Percentiles rank a stretch among this genome's conserved stretches.
phyloP scores from a whole-genome alignment of 2,113 vertebrate genomes.

The Rhinolophus ferrumequinum region DNA sequence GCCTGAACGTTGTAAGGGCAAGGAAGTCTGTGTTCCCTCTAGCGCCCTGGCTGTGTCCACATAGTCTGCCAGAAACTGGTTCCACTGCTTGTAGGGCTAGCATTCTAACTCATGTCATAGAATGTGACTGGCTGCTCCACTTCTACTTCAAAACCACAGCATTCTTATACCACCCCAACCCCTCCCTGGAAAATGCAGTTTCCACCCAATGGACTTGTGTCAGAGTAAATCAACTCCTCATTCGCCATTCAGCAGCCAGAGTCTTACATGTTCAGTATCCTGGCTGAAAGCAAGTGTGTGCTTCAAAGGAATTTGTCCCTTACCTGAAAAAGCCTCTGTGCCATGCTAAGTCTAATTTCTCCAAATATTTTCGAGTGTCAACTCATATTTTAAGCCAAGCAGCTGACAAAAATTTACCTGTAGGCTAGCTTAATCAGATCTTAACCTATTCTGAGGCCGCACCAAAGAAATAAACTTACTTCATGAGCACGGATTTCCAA shows the following conservation, averaged over 20 bases:
- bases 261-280: background rate
- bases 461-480: slow-evolving; percentile 63
- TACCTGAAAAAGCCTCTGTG: background rate
- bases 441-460: slow-evolving; percentile 54
- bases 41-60: background rate
- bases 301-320: background rate
- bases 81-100: background rate
- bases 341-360: slow-evolving; percentile 19
- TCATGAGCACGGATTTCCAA: slow-evolving; percentile 29
- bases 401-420: slow-evolving; percentile 73
- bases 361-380: slow-evolving; percentile 49
- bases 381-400: slow-evolving; percentile 62
- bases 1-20: too few species aligned
- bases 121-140: background rate
- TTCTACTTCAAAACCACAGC: background rate
- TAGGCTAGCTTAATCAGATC: slow-evolving; percentile 69
- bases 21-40: background rate
- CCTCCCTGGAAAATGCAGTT: background rate
- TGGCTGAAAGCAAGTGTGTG: background rate
- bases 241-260: background rate
- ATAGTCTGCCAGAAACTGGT: background rate
- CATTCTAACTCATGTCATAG: background rate
- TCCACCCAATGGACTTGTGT: background rate
- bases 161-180: rapidly evolving
- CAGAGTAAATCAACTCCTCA: background rate